Conservation (phyloP, 2,888 invertebrate species). For the Calliphora vomitoria region DNA sequence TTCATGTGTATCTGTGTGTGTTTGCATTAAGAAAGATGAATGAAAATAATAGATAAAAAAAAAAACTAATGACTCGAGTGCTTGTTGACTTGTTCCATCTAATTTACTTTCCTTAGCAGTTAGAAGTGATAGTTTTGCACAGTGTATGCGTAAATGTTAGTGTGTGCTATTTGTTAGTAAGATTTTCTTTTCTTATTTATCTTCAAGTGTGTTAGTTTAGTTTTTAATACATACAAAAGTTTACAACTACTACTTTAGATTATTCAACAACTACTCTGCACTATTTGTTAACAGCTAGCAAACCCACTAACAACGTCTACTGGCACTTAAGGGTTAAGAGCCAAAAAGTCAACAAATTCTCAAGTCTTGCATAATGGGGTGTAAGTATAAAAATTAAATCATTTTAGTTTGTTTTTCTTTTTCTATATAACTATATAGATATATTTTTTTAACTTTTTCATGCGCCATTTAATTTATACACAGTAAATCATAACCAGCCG, state of each 20-base stretch:
- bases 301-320: slow-evolving; percentile 37
- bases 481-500: slow-evolving; percentile 72
- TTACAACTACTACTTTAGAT: slow-evolving; percentile 51
- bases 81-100: slow-evolving; percentile 74
- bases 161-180: slow-evolving; percentile 24
- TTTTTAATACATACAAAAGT: slow-evolving; percentile 63
- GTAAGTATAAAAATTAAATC: slow-evolving; percentile 73
- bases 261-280: slow-evolving; percentile 45
- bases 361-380: slow-evolving; percentile 74
- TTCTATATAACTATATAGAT: background rate
- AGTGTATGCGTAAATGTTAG: slow-evolving; percentile 6
- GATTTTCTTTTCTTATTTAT: slow-evolving; percentile 19
- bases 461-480: slow-evolving; percentile 72
- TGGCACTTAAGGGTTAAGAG: slow-evolving; percentile 71
- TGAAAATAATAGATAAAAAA: slow-evolving; percentile 57
- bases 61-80: slow-evolving; percentile 73
- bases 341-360: slow-evolving; percentile 74
- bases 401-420: slow-evolving; percentile 50
- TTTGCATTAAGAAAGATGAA: slow-evolving; percentile 30
- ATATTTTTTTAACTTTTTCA: slow-evolving; percentile 31
- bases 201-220: slow-evolving; percentile 67
- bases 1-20: slow-evolving; percentile 32
- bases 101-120: slow-evolving; percentile 68
- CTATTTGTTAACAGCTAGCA: background rate
- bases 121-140: slow-evolving; percentile 60